Evolutionary conservation across 2,113 vertebrate genomes (phyloP), one percentile per base, ranked within the genome.

Genomic region (Eptatretus burgeri): DNA sequence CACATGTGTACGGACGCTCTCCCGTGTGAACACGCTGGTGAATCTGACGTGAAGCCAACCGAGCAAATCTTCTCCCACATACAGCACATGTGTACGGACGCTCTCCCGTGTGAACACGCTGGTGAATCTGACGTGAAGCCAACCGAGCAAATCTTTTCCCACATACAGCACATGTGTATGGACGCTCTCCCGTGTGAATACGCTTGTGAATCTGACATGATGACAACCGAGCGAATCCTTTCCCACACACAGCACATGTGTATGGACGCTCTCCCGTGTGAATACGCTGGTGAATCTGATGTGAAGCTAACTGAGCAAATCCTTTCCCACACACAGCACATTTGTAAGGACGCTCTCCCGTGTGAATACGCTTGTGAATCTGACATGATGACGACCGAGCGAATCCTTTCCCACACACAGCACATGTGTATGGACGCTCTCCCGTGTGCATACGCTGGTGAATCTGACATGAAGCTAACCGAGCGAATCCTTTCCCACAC

Each of bases 341-440:
- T 16, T 14, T 16, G 56, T 10, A 60, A 9, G 56, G 56, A n/a
- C 20, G n/a, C 56, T 60, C 56, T 60, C 12, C 56, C 56, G 53
- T 60, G 53, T 60, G 53, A n/a, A 20, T 60, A 11, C 56, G 56
- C 56, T 10, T n/a, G 56, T 60, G 56, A 20, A 60, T 60, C 56
- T 60, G n/a, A n/a, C n/a, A 20, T 2, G 11, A 10, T 2, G 11
- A 11, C n/a, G 12, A 20, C 56, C 13, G 56, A 10, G 13, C 10
- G 56, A 60, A 60, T 9, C 9, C 12, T 10, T 60, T n/a, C 10
- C 56, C 56, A 20, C 56, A 60, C 56, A 60, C 56, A n/a, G 56
- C 56, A 60, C 27, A 41, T 9, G 14, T 56, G 52, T 56, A 56
- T 17, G 52, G 52, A 14, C 18, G 14, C 52, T 56, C 52, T 17